Evolutionary conservation across 1,140 invertebrate species (phyloP).

Genomic region (Caligus rogercresseyi): DNA sequence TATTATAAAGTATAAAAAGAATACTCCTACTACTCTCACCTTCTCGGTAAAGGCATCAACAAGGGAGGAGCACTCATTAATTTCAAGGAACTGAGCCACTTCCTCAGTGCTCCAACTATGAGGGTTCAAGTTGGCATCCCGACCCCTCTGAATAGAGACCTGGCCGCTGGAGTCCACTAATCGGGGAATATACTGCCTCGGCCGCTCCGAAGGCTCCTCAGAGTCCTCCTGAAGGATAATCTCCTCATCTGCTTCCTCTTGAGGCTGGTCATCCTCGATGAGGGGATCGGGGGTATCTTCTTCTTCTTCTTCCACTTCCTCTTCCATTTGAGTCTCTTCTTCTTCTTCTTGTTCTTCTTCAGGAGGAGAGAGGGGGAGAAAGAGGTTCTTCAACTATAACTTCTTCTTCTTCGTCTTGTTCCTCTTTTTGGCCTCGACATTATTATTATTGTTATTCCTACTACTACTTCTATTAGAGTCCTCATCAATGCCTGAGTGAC

Average conservation of each 20-base stretch:
- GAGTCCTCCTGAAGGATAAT: slow-evolving; percentile 35
- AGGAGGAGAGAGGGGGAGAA: slow-evolving; percentile 16
- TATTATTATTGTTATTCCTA: slow-evolving; percentile 18
- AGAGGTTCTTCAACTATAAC: slow-evolving; percentile 6
- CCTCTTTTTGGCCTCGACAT: background rate
- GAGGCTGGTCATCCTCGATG: slow-evolving; percentile 17
- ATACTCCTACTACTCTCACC: too few relatives aligned
- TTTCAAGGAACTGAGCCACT: slow-evolving; percentile 64
- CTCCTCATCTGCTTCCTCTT: slow-evolving; percentile 39
- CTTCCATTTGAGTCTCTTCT: slow-evolving; percentile 17
- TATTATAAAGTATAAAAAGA: too few relatives aligned
- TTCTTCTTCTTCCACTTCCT: background rate
- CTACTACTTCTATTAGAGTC: too few relatives aligned
- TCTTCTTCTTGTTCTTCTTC: slow-evolving; percentile 22
- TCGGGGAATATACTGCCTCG: slow-evolving; percentile 14
- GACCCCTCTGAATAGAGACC: slow-evolving; percentile 18
- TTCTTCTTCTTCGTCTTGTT: slow-evolving; percentile 2
- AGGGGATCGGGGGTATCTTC: background rate
- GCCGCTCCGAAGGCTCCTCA: slow-evolving; percentile 28
- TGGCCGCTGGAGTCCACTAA: slow-evolving; percentile 21
- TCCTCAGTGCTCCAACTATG: slow-evolving; percentile 58
- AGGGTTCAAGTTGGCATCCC: slow-evolving; percentile 30
- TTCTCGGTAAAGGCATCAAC: slow-evolving; percentile 62
- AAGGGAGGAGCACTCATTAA: slow-evolving; percentile 74
- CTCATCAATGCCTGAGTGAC: too few relatives aligned